Percentiles rank a stretch among this genome's conserved stretches.
phyloP scores from a whole-genome alignment of 2,888 invertebrate species.

The Luperina testacea region DNA sequence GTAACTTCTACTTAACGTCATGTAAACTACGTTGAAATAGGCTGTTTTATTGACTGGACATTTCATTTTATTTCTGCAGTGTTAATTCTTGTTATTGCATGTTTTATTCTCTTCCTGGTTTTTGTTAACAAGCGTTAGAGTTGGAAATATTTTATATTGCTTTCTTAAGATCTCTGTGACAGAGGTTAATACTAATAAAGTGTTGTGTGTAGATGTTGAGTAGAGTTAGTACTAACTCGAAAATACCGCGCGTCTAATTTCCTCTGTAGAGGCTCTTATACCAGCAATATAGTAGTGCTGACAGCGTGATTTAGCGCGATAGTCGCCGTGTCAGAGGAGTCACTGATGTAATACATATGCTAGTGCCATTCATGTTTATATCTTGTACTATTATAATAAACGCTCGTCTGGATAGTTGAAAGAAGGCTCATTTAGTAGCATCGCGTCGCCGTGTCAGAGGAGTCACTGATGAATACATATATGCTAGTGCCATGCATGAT shows the following conservation, averaged over 20 bases:
- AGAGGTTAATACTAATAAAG: background rate
- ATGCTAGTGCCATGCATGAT: conserved; percentile 24
- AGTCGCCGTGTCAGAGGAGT: conserved; percentile 44
- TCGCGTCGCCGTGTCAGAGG: conserved; percentile 22
- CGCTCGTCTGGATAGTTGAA: background rate
- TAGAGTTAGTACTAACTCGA: background rate
- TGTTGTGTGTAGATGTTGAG: background rate
- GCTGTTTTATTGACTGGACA: conserved; percentile 21
- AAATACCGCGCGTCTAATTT: background rate
- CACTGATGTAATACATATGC: conserved; percentile 46
- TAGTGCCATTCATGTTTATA: conserved; percentile 17
- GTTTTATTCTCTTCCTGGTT: conserved; percentile 35
- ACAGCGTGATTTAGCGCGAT: conserved; percentile 58
- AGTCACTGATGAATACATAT: no score
- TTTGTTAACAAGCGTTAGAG: conserved; percentile 9
- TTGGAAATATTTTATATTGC: background rate
- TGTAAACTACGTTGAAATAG: background rate
- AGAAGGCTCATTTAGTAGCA: no score
- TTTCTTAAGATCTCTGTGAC: background rate
- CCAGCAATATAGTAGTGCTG: conserved; percentile 50
- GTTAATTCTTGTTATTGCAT: background rate
- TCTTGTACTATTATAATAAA: conserved; percentile 10
- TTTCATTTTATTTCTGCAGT: conserved; percentile 19
- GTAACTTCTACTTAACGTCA: conserved; percentile 12
- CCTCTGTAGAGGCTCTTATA: conserved; percentile 16